These are phyloP conservation scores for Yoshiicerus persimilis DNA, from an alignment of 1,140 invertebrate genomes.

Conservation along the genomic window DNA sequence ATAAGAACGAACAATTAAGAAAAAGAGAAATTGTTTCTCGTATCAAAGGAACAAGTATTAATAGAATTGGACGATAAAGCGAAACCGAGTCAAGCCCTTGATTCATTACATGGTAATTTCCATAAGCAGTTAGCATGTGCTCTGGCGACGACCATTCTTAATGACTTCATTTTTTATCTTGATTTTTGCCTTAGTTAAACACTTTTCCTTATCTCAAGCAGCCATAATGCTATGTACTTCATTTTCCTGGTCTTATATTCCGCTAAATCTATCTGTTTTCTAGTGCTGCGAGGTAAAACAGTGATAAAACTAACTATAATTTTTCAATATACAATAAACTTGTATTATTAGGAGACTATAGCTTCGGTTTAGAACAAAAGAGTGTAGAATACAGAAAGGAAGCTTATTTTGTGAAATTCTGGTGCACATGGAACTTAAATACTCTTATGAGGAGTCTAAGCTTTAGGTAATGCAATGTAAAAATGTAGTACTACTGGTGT, in stretches of 20 bases:
- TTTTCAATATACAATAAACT: not conserved
- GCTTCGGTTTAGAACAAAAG: no score
- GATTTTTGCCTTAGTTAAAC: conserved; percentile 10
- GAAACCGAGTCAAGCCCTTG: not conserved
- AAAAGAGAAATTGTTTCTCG: not conserved
- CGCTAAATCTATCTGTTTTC: not conserved
- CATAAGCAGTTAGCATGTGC: conserved; percentile 17
- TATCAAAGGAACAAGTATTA: not conserved
- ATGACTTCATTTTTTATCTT: conserved; percentile 27
- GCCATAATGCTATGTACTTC: not conserved
- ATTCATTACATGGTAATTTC: conserved; percentile 22
- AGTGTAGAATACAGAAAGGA: no score
- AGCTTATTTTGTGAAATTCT: no score
- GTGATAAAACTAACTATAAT: no score
- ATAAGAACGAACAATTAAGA: not conserved
- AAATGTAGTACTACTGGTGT: not conserved
- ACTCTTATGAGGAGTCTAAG: not conserved
- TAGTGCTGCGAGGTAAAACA: no score
- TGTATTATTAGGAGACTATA: not conserved
- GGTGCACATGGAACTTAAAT: no score
- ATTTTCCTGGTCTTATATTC: not conserved
- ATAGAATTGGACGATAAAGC: not conserved
- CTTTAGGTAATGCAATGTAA: not conserved
- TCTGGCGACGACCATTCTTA: conserved; percentile 7
- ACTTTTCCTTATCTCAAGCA: not conserved